Evolutionary conservation across 2,888 invertebrate species (phyloP).

Genomic region (Pseudanteris insignis): DNA sequence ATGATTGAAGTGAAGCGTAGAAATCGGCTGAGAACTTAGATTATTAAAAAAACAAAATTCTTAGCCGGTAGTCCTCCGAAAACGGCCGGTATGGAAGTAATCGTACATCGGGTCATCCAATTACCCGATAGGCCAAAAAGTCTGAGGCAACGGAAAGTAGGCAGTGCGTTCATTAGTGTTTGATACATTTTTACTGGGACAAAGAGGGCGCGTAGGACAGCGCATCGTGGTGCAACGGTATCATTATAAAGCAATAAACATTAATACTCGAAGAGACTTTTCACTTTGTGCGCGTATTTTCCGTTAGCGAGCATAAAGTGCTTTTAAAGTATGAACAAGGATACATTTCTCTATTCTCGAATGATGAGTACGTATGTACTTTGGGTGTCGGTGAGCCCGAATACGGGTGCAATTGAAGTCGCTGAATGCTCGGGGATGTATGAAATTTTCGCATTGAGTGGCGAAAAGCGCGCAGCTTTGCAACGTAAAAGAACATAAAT

Average conservation of each 20-base stretch:
- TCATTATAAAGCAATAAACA: conserved; percentile 28
- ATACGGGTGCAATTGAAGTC: conserved; percentile 38
- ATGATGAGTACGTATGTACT: conserved; percentile 35
- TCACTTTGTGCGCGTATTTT: conserved; percentile 27
- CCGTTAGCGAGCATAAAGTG: conserved; percentile 26
- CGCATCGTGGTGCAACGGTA: too few relatives aligned
- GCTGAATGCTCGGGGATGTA: conserved; percentile 36
- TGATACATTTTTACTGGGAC: too few relatives aligned
- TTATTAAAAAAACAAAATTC: too few relatives aligned
- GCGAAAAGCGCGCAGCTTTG: conserved; percentile 42
- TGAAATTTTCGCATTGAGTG: conserved; percentile 42
- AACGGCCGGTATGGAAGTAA: neutral
- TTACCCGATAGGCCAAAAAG: too few relatives aligned
- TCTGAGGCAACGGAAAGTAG: too few relatives aligned
- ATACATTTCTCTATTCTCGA: conserved; percentile 20
- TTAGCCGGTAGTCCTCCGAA: too few relatives aligned
- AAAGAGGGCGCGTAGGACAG: too few relatives aligned
- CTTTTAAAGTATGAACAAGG: conserved; percentile 34
- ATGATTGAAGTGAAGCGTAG: too few relatives aligned
- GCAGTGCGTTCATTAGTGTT: too few relatives aligned
- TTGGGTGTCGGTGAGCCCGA: conserved; percentile 23
- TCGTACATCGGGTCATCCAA: neutral
- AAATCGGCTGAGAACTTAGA: too few relatives aligned
- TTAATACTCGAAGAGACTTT: conserved; percentile 27
- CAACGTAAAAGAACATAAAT: conserved; percentile 43